Evolutionary conservation across 2,113 vertebrate species (phyloP).

Genomic region (Pelecanus crispus): DNA sequence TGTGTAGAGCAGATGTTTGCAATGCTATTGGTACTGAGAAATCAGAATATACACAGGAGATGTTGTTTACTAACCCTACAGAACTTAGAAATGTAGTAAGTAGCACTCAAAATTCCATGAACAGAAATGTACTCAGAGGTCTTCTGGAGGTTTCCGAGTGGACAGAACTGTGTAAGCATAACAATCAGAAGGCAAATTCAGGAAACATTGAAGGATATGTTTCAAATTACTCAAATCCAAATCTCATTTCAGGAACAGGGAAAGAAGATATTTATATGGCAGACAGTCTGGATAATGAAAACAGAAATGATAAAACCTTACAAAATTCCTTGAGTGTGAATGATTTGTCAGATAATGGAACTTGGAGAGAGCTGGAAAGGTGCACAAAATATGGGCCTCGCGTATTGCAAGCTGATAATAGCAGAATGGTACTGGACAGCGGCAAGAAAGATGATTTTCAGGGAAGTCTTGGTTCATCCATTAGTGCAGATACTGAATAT

Average conservation of each 20-base stretch:
- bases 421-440: not conserved
- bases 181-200: not conserved
- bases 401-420: not conserved
- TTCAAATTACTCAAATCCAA: not conserved
- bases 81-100: not conserved
- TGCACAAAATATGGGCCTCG: not conserved
- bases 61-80: not conserved
- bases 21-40: not conserved
- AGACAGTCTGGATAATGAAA: not conserved
- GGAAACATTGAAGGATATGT: not conserved
- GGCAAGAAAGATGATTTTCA: not conserved
- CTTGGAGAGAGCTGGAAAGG: not conserved
- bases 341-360: slow-evolving; percentile 35
- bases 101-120: not conserved
- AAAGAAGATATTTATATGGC: not conserved
- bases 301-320: not conserved
- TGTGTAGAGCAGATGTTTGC: not conserved
- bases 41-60: not conserved
- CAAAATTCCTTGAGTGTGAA: slow-evolving; percentile 15
- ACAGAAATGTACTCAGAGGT: not conserved
- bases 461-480: not conserved
- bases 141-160: not conserved
- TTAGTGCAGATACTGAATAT: not conserved
- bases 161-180: not conserved
- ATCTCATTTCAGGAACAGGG: not conserved